These are phyloP conservation scores for Craniophora ligustri DNA, from an alignment of 2,888 invertebrate genomes.

Conservation along the genomic window DNA sequence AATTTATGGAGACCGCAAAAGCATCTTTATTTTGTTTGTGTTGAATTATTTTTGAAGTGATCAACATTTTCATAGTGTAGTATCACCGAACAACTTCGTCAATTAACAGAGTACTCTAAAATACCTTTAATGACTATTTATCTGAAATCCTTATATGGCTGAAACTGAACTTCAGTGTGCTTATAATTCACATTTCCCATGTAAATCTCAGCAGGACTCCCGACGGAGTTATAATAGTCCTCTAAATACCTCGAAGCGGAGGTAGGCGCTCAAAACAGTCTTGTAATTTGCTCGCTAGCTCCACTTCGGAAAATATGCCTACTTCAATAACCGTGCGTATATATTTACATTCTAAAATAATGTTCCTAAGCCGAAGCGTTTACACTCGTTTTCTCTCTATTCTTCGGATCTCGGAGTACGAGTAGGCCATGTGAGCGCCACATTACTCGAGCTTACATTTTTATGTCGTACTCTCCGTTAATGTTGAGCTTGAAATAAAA, in stretches of 20 bases:
- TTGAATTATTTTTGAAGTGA: no score
- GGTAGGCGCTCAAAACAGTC: slow-evolving; percentile 67
- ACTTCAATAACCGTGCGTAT: slow-evolving; percentile 55
- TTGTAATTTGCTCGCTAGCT: slow-evolving; percentile 73
- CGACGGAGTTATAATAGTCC: slow-evolving; percentile 77
- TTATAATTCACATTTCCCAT: slow-evolving; percentile 71
- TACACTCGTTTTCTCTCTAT: slow-evolving; percentile 59
- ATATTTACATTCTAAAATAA: slow-evolving; percentile 65
- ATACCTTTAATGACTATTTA: slow-evolving; percentile 38
- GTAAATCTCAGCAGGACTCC: slow-evolving; percentile 73
- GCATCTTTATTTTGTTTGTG: no score
- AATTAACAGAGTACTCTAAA: slow-evolving; percentile 2
- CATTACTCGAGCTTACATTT: slow-evolving; percentile 38
- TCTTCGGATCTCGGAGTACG: slow-evolving; percentile 42
- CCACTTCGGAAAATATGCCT: slow-evolving; percentile 70
- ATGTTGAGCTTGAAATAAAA: slow-evolving; percentile 49
- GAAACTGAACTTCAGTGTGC: slow-evolving; percentile 63
- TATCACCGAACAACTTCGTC: background rate
- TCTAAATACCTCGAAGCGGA: slow-evolving; percentile 71
- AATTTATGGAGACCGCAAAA: slow-evolving; percentile 29
- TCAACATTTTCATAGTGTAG: no score
- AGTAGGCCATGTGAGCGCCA: slow-evolving; percentile 26
- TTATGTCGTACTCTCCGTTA: slow-evolving; percentile 31
- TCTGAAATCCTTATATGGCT: slow-evolving; percentile 59
- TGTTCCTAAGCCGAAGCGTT: slow-evolving; percentile 56